Evolutionary conservation across 2,888 invertebrate species (phyloP), one percentile per base, ranked within the genome.

Genomic region (Cloeon dipterum): DNA sequence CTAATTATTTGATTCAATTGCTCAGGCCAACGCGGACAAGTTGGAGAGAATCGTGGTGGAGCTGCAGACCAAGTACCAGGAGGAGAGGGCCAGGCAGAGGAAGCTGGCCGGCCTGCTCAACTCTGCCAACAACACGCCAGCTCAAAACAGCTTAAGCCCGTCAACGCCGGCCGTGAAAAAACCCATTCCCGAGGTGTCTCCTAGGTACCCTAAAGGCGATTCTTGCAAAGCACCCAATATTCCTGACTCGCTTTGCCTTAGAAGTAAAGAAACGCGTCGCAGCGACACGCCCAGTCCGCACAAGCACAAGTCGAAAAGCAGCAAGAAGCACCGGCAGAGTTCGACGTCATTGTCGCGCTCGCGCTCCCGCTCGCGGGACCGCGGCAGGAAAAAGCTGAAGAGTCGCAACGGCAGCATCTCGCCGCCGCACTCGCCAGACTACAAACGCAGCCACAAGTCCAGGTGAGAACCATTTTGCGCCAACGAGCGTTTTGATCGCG

Each of bases 21-120:
- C 52, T 4, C 48, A 68, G 68, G 68, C 73, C 5, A 70, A 74
- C 50, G 66, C 70, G 3, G 82, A 82, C 43, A 63, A 66, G 32
- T 54, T 83, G 36, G 82, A 83, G 47, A 69, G 68, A 34, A 66
- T 70, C 35, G 75, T 83, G 0, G 77, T 78, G 37, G 72, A 75
- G 46, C 56, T 79, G 2, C 67, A 72, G 42, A 70, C 72, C 46
- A 65, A 68, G 26, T 79, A 79, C 49, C 67, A 74, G 40, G 72
- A 73, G 41, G 68, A 70, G 1, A 65, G 71, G 46, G 57, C 61
- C 4, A 66, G 64, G 47, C 61, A 62, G 0, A 57, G 56, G 55
- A n/a, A 32, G 14, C 35, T 26, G 35, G 35, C 32, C 5, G 21
- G 20, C 13, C 36, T 14, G 14, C 18, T 34, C 34, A 34, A 17